These are phyloP conservation scores for Ormyrus thymus DNA, from an alignment of 2,888 invertebrate species.

Conservation along the genomic window DNA sequence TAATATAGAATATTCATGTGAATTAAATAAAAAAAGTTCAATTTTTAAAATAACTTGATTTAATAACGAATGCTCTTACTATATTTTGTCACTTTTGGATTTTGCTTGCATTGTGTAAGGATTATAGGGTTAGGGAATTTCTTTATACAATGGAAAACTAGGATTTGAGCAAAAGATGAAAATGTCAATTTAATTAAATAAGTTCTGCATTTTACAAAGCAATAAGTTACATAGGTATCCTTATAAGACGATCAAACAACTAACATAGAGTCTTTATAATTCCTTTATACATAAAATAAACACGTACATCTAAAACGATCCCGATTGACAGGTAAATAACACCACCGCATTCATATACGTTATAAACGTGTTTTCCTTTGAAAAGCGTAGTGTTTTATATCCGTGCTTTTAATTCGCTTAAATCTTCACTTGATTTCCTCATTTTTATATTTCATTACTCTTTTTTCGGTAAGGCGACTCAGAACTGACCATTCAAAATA, in stretches of 20 bases:
- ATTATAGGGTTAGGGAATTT: background rate
- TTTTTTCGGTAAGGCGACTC: conserved; percentile 44
- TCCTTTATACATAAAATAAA: conserved; percentile 66
- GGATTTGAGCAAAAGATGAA: conserved; percentile 54
- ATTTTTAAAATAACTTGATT: background rate
- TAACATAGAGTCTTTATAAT: conserved; percentile 61
- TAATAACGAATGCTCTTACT: too few relatives aligned
- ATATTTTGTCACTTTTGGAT: too few relatives aligned
- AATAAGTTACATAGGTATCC: conserved; percentile 73
- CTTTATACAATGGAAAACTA: conserved; percentile 17
- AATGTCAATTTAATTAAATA: conserved; percentile 71
- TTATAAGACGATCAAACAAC: conserved; percentile 63
- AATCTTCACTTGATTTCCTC: conserved; percentile 36
- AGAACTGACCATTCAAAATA: conserved; percentile 41
- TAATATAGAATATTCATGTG: background rate
- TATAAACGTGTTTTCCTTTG: conserved; percentile 32
- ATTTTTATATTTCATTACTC: conserved; percentile 20
- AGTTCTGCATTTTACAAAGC: conserved; percentile 75
- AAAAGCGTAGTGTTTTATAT: conserved; percentile 47
- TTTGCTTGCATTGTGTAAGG: background rate
- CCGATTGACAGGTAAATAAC: conserved; percentile 46
- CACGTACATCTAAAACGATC: conserved; percentile 59
- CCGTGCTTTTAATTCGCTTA: conserved; percentile 35
- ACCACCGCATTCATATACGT: conserved; percentile 38
- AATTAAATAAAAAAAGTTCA: background rate